These are phyloP conservation scores for Jaculus jaculus DNA, from an alignment of 2,113 vertebrate genomes.

Conservation along the genomic window DNA sequence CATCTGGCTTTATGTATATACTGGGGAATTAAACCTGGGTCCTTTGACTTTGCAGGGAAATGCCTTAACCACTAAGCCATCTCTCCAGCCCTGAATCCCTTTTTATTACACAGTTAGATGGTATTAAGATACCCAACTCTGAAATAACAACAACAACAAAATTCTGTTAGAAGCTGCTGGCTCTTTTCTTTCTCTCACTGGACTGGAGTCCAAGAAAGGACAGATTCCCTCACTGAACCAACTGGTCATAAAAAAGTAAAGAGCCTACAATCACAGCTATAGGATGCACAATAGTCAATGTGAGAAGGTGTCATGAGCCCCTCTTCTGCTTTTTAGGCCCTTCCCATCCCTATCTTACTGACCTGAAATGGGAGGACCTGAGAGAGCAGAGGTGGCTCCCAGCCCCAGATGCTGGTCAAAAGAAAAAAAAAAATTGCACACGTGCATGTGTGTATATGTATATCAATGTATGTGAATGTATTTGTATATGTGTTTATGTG, in stretches of 20 bases:
- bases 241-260: neutral
- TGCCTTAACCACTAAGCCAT: too few species aligned
- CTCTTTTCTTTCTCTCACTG: neutral
- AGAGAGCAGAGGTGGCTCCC: neutral
- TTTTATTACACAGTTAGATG: neutral
- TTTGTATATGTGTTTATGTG: neutral
- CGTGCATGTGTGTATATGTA: neutral
- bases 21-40: too few species aligned
- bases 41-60: too few species aligned
- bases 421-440: neutral
- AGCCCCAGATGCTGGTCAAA: neutral
- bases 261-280: too few species aligned
- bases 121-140: neutral
- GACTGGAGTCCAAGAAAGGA: neutral
- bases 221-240: neutral
- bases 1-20: too few species aligned
- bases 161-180: neutral
- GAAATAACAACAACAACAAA: neutral
- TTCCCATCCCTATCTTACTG: neutral
- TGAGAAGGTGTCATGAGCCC: neutral
- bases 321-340: neutral
- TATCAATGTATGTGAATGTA: too few species aligned
- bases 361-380: neutral
- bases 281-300: accelerated
- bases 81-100: neutral